Conservation (phyloP, 2,113 vertebrate species). For the Etia nguti region DNA sequence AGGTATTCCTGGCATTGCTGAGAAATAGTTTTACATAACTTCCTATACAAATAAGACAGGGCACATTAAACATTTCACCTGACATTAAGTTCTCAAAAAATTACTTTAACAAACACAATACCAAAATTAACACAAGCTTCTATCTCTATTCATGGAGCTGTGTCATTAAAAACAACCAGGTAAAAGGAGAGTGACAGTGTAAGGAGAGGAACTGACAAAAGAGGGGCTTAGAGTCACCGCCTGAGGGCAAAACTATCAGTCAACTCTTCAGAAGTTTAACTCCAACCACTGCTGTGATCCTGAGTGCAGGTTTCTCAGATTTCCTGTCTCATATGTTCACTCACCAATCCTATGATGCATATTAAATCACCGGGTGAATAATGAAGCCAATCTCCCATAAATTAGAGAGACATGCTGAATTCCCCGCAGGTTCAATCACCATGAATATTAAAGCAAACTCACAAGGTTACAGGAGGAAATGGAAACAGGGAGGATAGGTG, state of each 20-base stretch:
- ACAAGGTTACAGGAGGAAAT: slow-evolving; percentile 33
- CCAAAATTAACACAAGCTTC: background rate
- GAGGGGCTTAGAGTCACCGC: background rate
- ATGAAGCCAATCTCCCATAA: slow-evolving; percentile 62
- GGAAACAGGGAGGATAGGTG: background rate
- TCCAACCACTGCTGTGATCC: background rate
- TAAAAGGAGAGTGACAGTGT: background rate
- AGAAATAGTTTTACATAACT: background rate
- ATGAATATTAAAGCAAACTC: slow-evolving; percentile 67
- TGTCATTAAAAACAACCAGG: background rate
- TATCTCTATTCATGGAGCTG: background rate
- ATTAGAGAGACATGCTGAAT: slow-evolving; percentile 59
- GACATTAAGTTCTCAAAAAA: background rate
- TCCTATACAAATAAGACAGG: background rate
- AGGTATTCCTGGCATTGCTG: background rate
- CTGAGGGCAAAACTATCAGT: slow-evolving; percentile 15
- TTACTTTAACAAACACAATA: background rate
- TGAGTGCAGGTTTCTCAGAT: slow-evolving; percentile 11
- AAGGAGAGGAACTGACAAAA: background rate
- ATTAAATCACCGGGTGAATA: slow-evolving; percentile 61
- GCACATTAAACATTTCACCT: background rate
- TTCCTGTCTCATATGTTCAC: slow-evolving; percentile 14
- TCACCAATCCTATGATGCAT: slow-evolving; percentile 39
- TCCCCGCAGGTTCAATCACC: slow-evolving; percentile 53
- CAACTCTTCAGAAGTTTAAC: slow-evolving; percentile 24